A percentile compares a stretch with the other conserved stretches of the same genome.
Conservation (phyloP, 1,140 invertebrate species). For the Neodiprion fabricii region DNA sequence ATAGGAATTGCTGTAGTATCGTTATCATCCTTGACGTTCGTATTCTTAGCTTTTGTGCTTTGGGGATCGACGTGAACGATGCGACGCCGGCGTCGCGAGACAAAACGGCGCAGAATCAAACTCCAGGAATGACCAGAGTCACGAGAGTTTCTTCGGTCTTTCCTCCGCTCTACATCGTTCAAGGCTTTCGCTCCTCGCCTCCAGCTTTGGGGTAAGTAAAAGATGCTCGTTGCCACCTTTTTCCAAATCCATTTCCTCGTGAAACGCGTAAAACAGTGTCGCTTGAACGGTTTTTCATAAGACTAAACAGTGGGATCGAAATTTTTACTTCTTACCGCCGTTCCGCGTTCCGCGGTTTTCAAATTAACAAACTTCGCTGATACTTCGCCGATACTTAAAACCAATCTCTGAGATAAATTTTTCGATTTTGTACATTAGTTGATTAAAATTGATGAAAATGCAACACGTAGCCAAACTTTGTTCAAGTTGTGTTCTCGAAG, state of each 20-base stretch:
- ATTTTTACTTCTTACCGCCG: no score
- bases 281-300: no score
- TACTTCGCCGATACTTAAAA: background rate
- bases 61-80: background rate
- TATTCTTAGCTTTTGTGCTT: background rate
- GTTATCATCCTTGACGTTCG: background rate
- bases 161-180: background rate
- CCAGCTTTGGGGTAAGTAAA: background rate
- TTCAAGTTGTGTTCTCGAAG: no score
- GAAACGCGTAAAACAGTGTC: no score
- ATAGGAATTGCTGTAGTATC: background rate
- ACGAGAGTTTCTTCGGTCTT: background rate
- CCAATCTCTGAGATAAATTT: no score
- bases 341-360: no score
- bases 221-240: no score
- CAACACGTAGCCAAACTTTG: no score
- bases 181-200: background rate
- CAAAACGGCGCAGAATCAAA: conserved; percentile 5
- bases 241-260: no score
- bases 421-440: no score
- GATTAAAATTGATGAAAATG: no score
- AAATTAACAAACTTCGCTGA: background rate
- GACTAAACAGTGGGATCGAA: no score
- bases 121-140: background rate
- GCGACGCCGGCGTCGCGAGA: background rate